Evolutionary conservation across 2,113 vertebrate genomes (phyloP), one percentile per base, ranked within the genome.

Genomic region (Cranoglanis bouderius): DNA sequence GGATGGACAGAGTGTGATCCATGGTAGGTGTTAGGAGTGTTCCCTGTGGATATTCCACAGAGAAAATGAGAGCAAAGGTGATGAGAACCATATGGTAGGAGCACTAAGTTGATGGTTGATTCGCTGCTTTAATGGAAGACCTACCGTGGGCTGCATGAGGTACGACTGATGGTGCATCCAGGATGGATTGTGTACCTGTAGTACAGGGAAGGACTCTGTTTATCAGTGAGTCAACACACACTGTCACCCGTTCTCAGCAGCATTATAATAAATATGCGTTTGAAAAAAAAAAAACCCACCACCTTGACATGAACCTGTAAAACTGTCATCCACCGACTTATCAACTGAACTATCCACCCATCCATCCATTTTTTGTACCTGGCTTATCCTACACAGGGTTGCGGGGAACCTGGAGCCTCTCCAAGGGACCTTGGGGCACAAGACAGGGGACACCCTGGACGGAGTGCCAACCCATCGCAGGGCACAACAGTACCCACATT

Each of bases 131-230:
- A 49, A 49, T 6, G 77, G 24, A 74, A 21, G 26, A 94, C 98
- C 97, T 94, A 98, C 98, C 89, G 97, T 96, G 92, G 97, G 97
- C 82, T 96, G 97, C 97, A 97, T 96, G 95, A 98, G 97, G 96
- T 98, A 97, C 13, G 97, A 96, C 93, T 97, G 97, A 90, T 97
- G 97, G 90, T 97, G 97, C 94, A 97, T 95, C 97, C 98, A 98
- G 78, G 97, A 95, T 0, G 97, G 96, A 92, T 95, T 97, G 92
- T 98, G 97, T 83, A 97, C 96, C 96, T 97, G 91, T 29, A 21
- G 85, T 61, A 49, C 78, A 82, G 14, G 86, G 82, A 65, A 67
- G 72, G 7, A 13, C 10, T 83, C 35, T 63, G 75, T 59, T 82
- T 26, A 26, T 85, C 55, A 74, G 46, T 29, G 8, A 88, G 63